phyloP scores from a whole-genome alignment of 2,113 vertebrate genomes.

The Prunella fulvescens region DNA sequence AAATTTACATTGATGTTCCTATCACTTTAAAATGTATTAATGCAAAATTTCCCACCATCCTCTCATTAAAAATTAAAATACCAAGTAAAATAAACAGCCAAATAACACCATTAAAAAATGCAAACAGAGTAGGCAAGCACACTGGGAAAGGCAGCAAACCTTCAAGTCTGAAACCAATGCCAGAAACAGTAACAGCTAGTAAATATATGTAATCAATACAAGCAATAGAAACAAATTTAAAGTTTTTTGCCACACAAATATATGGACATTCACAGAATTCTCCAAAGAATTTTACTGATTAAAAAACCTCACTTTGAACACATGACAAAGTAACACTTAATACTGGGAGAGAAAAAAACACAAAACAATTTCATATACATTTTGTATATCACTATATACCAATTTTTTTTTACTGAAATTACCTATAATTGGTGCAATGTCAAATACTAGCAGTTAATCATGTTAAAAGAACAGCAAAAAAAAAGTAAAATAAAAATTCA shows the following conservation, averaged over 20 bases:
- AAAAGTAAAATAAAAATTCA: neutral
- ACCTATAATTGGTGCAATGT: neutral
- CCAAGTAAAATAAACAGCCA: neutral
- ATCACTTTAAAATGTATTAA: neutral
- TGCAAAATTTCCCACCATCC: neutral
- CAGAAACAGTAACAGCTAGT: neutral
- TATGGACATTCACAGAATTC: neutral
- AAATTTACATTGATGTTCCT: neutral
- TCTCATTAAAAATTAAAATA: neutral
- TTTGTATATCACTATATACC: neutral
- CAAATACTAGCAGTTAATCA: neutral
- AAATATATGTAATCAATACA: neutral
- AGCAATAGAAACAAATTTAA: neutral
- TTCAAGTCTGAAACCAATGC: neutral
- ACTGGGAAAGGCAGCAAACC: neutral
- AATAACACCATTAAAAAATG: neutral
- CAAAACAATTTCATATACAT: neutral
- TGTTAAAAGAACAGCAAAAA: neutral
- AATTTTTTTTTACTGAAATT: neutral
- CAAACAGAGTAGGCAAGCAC: neutral
- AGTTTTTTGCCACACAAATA: neutral
- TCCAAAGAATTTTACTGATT: constrained; percentile 16
- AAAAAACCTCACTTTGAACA: neutral
- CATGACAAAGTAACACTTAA: neutral
- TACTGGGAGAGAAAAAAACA: rapidly evolving